Conservation (phyloP, 2,888 invertebrate species). For the Thecophora atra region DNA sequence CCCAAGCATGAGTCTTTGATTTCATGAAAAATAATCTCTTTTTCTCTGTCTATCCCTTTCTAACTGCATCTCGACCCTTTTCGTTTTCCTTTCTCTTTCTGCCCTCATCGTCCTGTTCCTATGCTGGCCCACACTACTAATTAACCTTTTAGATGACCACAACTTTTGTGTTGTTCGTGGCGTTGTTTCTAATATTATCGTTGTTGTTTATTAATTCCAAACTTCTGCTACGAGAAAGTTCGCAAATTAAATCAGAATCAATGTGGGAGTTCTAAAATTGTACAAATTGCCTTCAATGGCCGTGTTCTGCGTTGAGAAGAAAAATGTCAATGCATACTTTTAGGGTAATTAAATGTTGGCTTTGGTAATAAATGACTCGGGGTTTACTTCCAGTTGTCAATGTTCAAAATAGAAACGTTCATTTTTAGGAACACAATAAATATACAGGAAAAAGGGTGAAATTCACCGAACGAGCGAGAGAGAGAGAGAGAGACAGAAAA, state of each 20-base stretch:
- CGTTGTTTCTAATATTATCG: neutral
- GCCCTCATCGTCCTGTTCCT: neutral
- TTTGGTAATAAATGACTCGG: neutral
- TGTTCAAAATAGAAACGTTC: neutral
- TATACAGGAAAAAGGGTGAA: too few relatives aligned
- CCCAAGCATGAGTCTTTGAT: neutral
- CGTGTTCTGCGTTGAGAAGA: neutral
- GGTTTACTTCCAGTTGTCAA: neutral
- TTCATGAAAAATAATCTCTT: too few relatives aligned
- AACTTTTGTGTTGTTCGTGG: neutral
- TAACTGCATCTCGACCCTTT: too few relatives aligned
- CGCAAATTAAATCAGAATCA: neutral
- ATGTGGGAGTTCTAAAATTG: neutral
- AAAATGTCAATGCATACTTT: conserved; percentile 19
- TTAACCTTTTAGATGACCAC: conserved; percentile 5
- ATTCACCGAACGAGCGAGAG: too few relatives aligned
- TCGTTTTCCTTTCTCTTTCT: too few relatives aligned
- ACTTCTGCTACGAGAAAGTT: neutral
- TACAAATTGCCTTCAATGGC: conserved; percentile 2
- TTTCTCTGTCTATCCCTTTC: neutral
- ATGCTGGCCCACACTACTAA: neutral
- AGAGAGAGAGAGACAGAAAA: too few relatives aligned
- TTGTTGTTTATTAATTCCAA: neutral
- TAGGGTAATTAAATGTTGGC: conserved; percentile 21
- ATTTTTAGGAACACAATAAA: neutral